phyloP scores from a whole-genome alignment of 1,140 invertebrate genomes.

The Prorops nasuta region DNA sequence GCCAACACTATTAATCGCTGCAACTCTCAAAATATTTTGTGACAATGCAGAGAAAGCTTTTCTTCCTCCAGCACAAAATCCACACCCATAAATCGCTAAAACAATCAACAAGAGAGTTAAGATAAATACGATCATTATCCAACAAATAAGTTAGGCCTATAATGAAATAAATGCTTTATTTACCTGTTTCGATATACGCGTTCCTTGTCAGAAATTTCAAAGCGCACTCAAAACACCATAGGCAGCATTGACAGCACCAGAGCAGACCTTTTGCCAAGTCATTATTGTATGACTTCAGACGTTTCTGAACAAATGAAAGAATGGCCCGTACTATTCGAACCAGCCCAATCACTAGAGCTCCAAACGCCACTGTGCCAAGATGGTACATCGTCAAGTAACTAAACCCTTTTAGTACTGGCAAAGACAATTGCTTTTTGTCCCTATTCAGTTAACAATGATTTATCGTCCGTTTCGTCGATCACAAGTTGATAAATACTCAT shows the following conservation, averaged over 20 bases:
- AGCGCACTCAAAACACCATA: conserved; percentile 72
- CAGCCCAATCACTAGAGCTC: conserved; percentile 72
- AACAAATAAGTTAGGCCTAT: conserved; percentile 68
- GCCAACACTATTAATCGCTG: conserved; percentile 76
- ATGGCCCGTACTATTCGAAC: conserved; percentile 67
- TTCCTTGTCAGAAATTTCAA: conserved; percentile 73
- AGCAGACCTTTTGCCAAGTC: conserved; percentile 42
- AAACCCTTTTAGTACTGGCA: conserved; percentile 61
- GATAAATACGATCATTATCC: conserved; percentile 65
- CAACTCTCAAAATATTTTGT: conserved; percentile 67
- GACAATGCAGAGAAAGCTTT: conserved; percentile 63
- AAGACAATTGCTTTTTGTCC: conserved; percentile 63
- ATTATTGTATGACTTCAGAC: conserved; percentile 52
- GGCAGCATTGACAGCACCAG: conserved; percentile 72
- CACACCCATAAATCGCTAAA: conserved; percentile 71
- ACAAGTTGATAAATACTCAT: not conserved
- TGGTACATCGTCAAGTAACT: conserved; percentile 67
- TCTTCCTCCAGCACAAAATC: conserved; percentile 66
- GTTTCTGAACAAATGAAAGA: conserved; percentile 45
- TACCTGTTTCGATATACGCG: conserved; percentile 78
- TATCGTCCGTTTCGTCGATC: not conserved
- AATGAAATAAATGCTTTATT: conserved; percentile 62
- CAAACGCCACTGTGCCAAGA: conserved; percentile 75
- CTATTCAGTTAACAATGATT: conserved; percentile 48
- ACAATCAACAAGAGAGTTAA: conserved; percentile 54